These are phyloP conservation scores for Megaceryle torquata DNA, from an alignment of 2,113 vertebrate species.

Conservation along the genomic window DNA sequence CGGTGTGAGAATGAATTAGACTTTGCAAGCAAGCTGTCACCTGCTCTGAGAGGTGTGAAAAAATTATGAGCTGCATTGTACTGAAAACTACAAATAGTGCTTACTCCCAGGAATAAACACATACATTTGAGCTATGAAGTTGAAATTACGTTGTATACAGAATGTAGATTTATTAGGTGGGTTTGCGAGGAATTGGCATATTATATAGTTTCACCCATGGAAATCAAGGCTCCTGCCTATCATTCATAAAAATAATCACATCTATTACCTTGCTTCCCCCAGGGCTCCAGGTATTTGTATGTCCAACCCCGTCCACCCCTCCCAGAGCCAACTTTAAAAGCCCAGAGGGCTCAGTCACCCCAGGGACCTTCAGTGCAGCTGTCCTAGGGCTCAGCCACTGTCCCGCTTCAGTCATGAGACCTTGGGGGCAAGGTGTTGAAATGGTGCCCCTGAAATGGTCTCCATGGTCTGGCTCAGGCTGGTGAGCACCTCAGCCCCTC, in stretches of 20 bases:
- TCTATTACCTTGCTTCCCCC: neutral
- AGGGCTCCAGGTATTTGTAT: neutral
- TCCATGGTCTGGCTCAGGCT: fast-evolving
- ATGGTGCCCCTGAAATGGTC: neutral
- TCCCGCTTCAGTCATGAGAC: fast-evolving
- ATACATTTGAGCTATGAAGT: conserved; percentile 34
- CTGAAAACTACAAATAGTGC: conserved; percentile 59
- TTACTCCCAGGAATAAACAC: conserved; percentile 60
- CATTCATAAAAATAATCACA: conserved; percentile 1
- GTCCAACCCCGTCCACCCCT: neutral
- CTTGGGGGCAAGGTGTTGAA: fast-evolving
- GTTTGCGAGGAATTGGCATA: neutral
- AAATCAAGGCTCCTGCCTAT: neutral
- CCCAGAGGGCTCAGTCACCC: neutral
- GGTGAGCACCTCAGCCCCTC: neutral
- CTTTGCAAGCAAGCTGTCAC: conserved; percentile 69
- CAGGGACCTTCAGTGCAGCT: fast-evolving
- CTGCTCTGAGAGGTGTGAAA: conserved; percentile 75
- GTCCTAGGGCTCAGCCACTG: neutral
- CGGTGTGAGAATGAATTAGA: conserved; percentile 34
- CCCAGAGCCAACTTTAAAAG: neutral
- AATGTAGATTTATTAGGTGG: conserved; percentile 43
- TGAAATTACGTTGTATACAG: conserved; percentile 27
- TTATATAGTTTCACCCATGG: neutral
- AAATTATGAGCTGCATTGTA: conserved; percentile 72